Base-by-base conservation (phyloP, 2,113 vertebrate species). In the Regulus satrapa region DNA sequence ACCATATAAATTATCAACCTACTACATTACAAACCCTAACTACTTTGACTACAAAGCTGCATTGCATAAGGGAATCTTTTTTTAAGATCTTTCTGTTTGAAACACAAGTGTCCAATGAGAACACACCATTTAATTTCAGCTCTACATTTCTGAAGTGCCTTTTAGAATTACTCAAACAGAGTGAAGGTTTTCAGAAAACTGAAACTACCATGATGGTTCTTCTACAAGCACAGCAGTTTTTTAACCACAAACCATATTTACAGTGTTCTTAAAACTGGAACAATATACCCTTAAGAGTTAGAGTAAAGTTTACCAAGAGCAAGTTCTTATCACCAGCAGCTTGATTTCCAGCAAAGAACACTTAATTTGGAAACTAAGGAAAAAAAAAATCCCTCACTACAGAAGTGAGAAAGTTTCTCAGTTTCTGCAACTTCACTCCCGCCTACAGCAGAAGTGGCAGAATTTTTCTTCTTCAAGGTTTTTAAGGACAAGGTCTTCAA, bases 401-500 rank as follows among this genome's bases (percentile, higher is more conserved):
- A 62, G 46, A 93, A 92, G 58, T 62, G 85, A 94, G 67, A 88
- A 95, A 90, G 78, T 90, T 97, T 90, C 92, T 88, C 59, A n/a
- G 72, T 83, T 96, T 85, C 78, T 88, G 63, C 59, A 88, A 76
- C 75, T 92, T 97, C 82, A 82, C 68, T 93, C 82, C 86, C 67
- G 0, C 94, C 96, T 84, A 95, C 94, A 77, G 26, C 94, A 77
- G 26, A 95, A 66, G 72, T 25, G 36, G 38, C 46, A 88, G 67
- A 85, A 67, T 67, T 80, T 73, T 85, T 80, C 75, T 83, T 77
- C 32, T 73, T 63, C 56, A 46, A 89, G 76, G 31, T 73, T 93
- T 93, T 92, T 94, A 88, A 95, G 88, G 92, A 94, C 49, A 93
- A 88, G 54, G 55, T 83, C 75, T 93, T 85, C 54, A 90, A 94